These are phyloP conservation scores for Tetramorium bicarinatum DNA, from an alignment of 2,888 invertebrate genomes.

Conservation along the genomic window DNA sequence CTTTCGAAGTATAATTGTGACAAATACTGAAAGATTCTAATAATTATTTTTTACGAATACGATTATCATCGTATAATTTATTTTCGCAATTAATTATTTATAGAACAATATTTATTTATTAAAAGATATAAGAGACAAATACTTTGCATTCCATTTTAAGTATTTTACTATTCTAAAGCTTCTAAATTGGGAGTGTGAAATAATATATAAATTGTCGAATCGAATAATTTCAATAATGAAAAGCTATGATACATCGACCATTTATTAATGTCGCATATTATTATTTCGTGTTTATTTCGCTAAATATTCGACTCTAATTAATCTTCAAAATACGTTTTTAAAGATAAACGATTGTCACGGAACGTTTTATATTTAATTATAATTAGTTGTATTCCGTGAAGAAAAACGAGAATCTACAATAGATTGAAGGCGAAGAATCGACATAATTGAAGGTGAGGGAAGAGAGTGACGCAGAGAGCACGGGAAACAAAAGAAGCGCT, in stretches of 20 bases:
- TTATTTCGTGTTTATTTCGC: too few species aligned
- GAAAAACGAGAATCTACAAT: slow-evolving; percentile 2
- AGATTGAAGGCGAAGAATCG: slow-evolving; percentile 45
- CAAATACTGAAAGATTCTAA: too few species aligned
- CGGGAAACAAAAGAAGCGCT: slow-evolving; percentile 72
- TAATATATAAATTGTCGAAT: not conserved
- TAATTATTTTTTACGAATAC: too few species aligned
- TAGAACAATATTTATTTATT: too few species aligned
- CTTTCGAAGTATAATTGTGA: too few species aligned
- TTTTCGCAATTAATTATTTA: too few species aligned
- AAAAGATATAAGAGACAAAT: too few species aligned
- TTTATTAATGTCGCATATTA: too few species aligned
- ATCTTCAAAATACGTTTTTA: not conserved
- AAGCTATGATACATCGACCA: not conserved
- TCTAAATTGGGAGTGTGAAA: too few species aligned
- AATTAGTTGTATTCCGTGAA: slow-evolving; percentile 2
- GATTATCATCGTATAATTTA: too few species aligned
- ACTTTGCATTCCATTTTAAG: too few species aligned
- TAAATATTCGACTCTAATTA: not conserved
- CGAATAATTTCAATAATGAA: not conserved
- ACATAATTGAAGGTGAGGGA: slow-evolving; percentile 59
- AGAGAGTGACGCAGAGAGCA: slow-evolving; percentile 35
- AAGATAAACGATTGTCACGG: not conserved
- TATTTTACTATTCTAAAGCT: too few species aligned
- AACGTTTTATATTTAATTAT: not conserved